Evolutionary conservation across 2,797 vertebrate genomes (phyloP).

Genomic region (Pangasius larnaudii): DNA sequence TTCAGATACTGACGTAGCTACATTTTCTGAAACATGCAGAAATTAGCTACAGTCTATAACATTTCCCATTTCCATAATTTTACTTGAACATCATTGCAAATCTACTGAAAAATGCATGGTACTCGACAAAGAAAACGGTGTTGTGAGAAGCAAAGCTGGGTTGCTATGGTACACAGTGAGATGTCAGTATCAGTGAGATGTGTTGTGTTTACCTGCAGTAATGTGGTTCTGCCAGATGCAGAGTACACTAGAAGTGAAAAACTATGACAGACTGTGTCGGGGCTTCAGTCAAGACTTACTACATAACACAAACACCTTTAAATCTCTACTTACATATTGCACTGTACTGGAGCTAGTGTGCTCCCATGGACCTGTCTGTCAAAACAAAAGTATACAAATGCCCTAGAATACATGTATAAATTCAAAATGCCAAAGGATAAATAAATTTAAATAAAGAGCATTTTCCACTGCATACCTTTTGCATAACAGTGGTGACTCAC

Average conservation of each 20-base stretch:
- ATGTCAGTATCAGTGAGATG: conserved; percentile 26
- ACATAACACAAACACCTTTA: conserved; percentile 27
- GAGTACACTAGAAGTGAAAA: conserved; percentile 18
- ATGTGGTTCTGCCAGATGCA: conserved; percentile 28
- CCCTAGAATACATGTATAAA: neutral
- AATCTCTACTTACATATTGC: conserved; percentile 12
- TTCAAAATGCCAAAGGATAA: neutral
- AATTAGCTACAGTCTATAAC: neutral
- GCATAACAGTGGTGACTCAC: conserved; percentile 44
- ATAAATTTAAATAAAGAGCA: neutral
- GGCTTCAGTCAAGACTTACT: conserved; percentile 38
- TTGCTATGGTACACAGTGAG: conserved; percentile 26
- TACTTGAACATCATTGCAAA: neutral
- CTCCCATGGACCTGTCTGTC: neutral
- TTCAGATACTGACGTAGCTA: neutral
- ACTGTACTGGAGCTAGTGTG: neutral
- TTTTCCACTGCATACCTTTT: conserved; percentile 29
- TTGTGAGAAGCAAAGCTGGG: conserved; percentile 20
- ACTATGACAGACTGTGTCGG: conserved; percentile 18
- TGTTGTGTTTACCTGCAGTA: conserved; percentile 29
- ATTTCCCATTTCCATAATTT: neutral
- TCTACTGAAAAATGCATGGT: neutral
- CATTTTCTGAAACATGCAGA: neutral
- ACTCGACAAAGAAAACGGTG: neutral
- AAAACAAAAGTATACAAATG: conserved; percentile 6